A percentile compares a stretch with the other conserved stretches of the same genome.
These are phyloP conservation scores for Geotrypetes seraphini DNA, from an alignment of 2,797 vertebrate species.

Conservation along the genomic window DNA sequence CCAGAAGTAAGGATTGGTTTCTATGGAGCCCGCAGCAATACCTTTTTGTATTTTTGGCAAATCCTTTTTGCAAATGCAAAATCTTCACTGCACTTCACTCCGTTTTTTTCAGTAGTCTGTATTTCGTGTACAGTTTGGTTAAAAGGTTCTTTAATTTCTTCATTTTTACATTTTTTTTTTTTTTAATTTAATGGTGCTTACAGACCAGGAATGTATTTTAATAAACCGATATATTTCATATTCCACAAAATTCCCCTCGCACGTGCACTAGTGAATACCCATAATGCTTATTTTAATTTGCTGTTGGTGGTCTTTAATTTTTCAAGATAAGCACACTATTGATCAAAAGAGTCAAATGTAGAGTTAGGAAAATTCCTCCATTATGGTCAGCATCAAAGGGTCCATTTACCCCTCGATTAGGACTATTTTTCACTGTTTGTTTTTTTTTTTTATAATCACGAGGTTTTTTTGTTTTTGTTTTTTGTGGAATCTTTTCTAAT, in stretches of 20 bases:
- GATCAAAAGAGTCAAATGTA: slow-evolving; percentile 15
- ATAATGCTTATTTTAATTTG: neutral
- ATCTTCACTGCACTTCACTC: neutral
- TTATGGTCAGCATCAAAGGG: slow-evolving; percentile 21
- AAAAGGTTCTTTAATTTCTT: too few relatives aligned
- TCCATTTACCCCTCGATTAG: slow-evolving; percentile 11
- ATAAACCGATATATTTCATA: too few relatives aligned
- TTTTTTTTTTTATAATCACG: slow-evolving; percentile 12
- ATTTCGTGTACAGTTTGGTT: neutral
- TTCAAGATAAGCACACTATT: slow-evolving; percentile 11
- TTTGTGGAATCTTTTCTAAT: slow-evolving; percentile 28
- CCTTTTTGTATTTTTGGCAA: slow-evolving; percentile 12
- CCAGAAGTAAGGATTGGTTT: slow-evolving; percentile 31
- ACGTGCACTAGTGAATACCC: slow-evolving; percentile 24
- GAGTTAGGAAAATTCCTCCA: too few relatives aligned
- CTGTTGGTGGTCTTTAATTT: slow-evolving; percentile 6
- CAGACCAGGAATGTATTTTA: slow-evolving; percentile 45
- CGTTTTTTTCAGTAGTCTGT: neutral
- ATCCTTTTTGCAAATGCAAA: slow-evolving; percentile 9
- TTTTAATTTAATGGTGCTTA: slow-evolving; percentile 48
- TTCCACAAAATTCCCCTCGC: slow-evolving; percentile 27
- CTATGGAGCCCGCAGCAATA: slow-evolving; percentile 41
- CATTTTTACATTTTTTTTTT: neutral
- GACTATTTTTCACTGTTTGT: slow-evolving; percentile 11
- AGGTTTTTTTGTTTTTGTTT: slow-evolving; percentile 3